phyloP scores from a whole-genome alignment of 2,113 vertebrate genomes.

The Chamaea fasciata region DNA sequence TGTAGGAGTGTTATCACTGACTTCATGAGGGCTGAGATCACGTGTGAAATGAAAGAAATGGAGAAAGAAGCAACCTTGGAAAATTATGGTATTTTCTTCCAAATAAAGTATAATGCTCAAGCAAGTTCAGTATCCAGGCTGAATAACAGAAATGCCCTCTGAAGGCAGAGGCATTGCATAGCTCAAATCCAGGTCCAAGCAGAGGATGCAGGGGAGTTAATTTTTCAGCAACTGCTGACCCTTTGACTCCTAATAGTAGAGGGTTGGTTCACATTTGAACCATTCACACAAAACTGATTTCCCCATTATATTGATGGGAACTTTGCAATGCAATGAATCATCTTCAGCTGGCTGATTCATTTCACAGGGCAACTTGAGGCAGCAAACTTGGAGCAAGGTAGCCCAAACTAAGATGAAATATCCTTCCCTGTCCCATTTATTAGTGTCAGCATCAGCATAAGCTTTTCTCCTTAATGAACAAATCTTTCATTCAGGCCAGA shows the following conservation, averaged over 20 bases:
- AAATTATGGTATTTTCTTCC: neutral
- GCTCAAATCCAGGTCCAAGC: neutral
- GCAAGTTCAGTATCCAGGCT: neutral
- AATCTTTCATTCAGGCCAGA: slow-evolving; percentile 61
- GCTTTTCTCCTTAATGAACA: slow-evolving; percentile 53
- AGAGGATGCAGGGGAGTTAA: neutral
- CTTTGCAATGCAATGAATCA: slow-evolving; percentile 34
- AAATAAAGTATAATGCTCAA: neutral
- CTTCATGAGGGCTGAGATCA: neutral
- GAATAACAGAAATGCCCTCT: neutral
- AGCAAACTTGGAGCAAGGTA: slow-evolving; percentile 53
- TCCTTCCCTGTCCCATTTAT: slow-evolving; percentile 42
- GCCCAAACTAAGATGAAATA: slow-evolving; percentile 39
- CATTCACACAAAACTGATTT: slow-evolving; percentile 21
- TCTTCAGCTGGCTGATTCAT: slow-evolving; percentile 45
- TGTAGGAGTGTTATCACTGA: neutral
- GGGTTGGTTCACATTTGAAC: neutral
- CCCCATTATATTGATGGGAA: slow-evolving; percentile 46
- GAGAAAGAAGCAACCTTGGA: neutral
- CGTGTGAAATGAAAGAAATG: neutral
- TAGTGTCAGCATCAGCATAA: slow-evolving; percentile 60
- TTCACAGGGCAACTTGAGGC: slow-evolving; percentile 30
- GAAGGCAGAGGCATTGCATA: neutral
- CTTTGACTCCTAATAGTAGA: neutral
- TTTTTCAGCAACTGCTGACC: neutral